Evolutionary conservation across 2,797 vertebrate genomes (phyloP).

Genomic region (Crenichthys baileyi): DNA sequence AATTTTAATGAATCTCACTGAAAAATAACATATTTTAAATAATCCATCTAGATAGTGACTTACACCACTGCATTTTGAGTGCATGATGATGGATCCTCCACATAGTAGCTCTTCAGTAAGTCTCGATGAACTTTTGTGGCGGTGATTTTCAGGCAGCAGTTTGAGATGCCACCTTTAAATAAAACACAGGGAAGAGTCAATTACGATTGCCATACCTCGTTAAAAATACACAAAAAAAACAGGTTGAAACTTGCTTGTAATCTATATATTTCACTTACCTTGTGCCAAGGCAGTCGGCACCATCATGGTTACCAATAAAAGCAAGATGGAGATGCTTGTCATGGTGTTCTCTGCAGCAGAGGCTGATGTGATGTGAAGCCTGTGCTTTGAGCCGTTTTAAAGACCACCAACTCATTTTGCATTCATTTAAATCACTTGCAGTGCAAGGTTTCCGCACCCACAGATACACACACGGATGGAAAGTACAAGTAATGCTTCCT

Average conservation of each 20-base stretch:
- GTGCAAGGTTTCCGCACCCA: constrained; percentile 34
- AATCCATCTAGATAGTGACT: constrained; percentile 31
- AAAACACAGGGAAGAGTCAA: background rate
- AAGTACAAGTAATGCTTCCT: constrained; percentile 56
- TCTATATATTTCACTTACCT: constrained; percentile 45
- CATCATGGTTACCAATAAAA: constrained; percentile 40
- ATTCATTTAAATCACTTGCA: constrained; percentile 11
- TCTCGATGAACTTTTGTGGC: constrained; percentile 14
- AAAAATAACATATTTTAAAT: background rate
- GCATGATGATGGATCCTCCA: constrained; percentile 42
- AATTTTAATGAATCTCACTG: background rate
- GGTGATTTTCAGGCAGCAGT: constrained; percentile 51
- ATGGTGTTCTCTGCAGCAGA: constrained; percentile 31
- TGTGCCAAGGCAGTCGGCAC: constrained; percentile 32
- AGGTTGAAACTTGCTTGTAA: background rate
- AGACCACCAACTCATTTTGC: constrained; percentile 6
- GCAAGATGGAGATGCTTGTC: constrained; percentile 23
- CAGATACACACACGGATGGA: constrained; percentile 47
- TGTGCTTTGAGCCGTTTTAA: constrained; percentile 31
- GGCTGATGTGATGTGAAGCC: constrained; percentile 16
- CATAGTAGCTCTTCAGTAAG: constrained; percentile 39
- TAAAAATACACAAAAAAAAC: background rate
- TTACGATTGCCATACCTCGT: background rate
- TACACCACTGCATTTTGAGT: constrained; percentile 64
- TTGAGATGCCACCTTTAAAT: constrained; percentile 45